Evolutionary conservation across 2,888 invertebrate genomes (phyloP), one percentile per base, ranked within the genome.

Genomic region (Molorchus minor): DNA sequence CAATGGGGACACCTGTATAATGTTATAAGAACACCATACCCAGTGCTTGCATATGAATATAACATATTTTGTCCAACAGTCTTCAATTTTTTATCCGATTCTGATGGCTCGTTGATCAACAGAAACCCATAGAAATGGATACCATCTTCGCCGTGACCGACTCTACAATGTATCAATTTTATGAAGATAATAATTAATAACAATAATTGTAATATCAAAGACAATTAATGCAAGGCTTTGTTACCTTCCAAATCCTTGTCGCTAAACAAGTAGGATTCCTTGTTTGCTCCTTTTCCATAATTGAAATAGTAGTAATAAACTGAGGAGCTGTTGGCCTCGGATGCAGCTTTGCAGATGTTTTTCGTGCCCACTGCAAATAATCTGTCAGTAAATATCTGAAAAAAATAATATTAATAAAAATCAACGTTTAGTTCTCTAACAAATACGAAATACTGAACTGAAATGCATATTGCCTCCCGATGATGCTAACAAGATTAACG

Each of bases 331-430:
- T 68, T 66, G 16, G 58, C 68, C 33, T 66, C 58, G 5, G 73
- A 57, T 20, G 75, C 74, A 19, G 68, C 10, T 49, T 68, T 68
- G 13, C 68, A 44, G 1, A 73, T 64, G 46, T 57, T 56, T 57
- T 73, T 72, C 3, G 67, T 56, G 47, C 70, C 71, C 3, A 66
- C 38, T 8, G 69, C 73, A 84, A 89, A 41, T 83, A 82, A 72
- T 86, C 88, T 80, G 75, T 90, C 90, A 0, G 87, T 83, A 2
- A 87, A 82, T 65, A 89, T 84, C 81, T 87, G 76, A 47, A 67
- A 65, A 15, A 16, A 3, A 19, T n/a, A 25, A 25, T 5, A 25
- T 8, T 4, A 25, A 5, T 25, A 25, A 5, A 8, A 25, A 25
- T 5, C 25, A 25, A 25, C 4, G 8, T 25, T 5, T 25, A n/a